Evolutionary conservation across 1,140 invertebrate genomes (phyloP).

Genomic region (Lucilia cuprina): DNA sequence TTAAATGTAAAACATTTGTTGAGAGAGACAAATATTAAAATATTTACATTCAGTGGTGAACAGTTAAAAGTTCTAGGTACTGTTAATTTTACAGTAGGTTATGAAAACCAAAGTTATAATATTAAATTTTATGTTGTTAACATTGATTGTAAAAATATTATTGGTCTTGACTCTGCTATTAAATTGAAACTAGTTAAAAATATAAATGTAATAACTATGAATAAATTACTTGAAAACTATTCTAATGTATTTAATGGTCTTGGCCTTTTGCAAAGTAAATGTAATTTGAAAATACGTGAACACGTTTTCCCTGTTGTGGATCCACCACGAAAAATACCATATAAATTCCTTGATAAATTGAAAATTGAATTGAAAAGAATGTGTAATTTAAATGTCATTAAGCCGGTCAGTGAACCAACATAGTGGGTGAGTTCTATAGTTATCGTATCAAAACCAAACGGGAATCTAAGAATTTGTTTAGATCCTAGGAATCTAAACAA

Average conservation of each 20-base stretch:
- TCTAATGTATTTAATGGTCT: constrained; percentile 23
- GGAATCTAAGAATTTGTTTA: constrained; percentile 59
- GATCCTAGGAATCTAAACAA: constrained; percentile 64
- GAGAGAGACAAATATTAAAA: constrained; percentile 12
- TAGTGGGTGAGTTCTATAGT: constrained; percentile 47
- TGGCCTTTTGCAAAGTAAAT: constrained; percentile 24
- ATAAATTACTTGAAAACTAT: constrained; percentile 17
- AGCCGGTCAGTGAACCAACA: constrained; percentile 55
- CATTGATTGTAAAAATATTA: constrained; percentile 36
- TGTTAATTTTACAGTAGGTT: constrained; percentile 10
- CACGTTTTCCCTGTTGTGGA: constrained; percentile 47
- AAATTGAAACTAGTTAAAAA: constrained; percentile 30
- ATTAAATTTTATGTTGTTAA: constrained; percentile 38
- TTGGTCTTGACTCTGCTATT: constrained; percentile 19
- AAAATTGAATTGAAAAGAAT: constrained; percentile 51
- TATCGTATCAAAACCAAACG: constrained; percentile 48
- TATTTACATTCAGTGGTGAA: constrained; percentile 39
- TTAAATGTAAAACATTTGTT: constrained; percentile 35
- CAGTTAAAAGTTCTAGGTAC: constrained; percentile 34
- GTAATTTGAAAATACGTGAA: constrained; percentile 25
- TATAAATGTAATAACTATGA: constrained; percentile 13
- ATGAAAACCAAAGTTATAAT: constrained; percentile 32
- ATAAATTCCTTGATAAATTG: constrained; percentile 50
- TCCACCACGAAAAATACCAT: constrained; percentile 55
- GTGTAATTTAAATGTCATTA: constrained; percentile 50